Evolutionary conservation across 2,888 invertebrate species (phyloP), one percentile per base, ranked within the genome.

Genomic region (Vannuccia rotundouncinata): DNA sequence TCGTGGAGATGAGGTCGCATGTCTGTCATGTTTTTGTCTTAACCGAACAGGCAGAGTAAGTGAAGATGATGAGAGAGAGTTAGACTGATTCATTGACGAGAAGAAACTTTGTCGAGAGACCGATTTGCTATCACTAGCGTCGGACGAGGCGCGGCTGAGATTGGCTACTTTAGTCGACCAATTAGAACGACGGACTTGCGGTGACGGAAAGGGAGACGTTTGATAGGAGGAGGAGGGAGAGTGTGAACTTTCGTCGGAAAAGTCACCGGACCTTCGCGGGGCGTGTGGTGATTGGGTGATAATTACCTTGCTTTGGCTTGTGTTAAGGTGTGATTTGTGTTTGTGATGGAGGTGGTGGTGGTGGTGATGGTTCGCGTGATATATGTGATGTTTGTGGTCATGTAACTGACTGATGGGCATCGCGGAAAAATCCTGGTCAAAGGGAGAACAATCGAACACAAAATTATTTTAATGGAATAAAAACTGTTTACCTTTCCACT

Each of bases 361-460:
- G 66, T 66, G 66, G 66, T 22, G 66, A 27, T 66, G 66, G 66
- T 22, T 5, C 5, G 66, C 22, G 66, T 66, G 66, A 66, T 66
- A 66, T 13, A n/a, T 66, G 66, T 66, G 66, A 13, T 66, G 10
- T 66, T 66, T 66, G 25, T 66, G 66, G 66, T 66, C 66, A 2
- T 66, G 10, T 5, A 66, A 22, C 25, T 66, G 10, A 22, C 66
- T 66, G 66, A 66, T 2, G 17, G 66, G 25, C 66, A 66, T 66
- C 2, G 66, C 66, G 66, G 66, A 66, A 66, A 13, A 66, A 5
- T 66, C 66, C 66, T 66, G 66, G 66, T 27, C 10, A 66, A 5
- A 22, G 25, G 66, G 10, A 66, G 45, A 45, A 45, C 45, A 45
- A 45, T 17, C n/a, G n/a, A n/a, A n/a, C n/a, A n/a, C n/a, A n/a